A percentile compares a stretch with the other conserved stretches of the same genome.
phyloP scores from a whole-genome alignment of 35 echinoderm and acorn worm species.

The Diadema setosum region DNA sequence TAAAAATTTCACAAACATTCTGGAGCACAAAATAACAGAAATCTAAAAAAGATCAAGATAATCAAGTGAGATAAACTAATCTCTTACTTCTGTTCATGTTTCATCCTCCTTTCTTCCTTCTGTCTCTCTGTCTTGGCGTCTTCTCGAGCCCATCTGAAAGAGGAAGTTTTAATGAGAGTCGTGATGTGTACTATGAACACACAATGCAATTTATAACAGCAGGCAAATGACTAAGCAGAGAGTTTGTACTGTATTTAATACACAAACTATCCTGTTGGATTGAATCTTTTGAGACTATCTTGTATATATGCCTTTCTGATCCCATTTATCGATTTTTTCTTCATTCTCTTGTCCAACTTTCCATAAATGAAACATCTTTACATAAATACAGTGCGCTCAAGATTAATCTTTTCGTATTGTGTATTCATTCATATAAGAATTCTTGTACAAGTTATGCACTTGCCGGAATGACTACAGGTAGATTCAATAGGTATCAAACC shows the following conservation, averaged over 20 bases:
- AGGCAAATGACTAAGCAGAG: too few species aligned
- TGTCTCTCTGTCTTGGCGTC: slow-evolving; percentile 35
- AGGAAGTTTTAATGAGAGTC: not conserved
- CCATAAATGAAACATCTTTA: too few species aligned
- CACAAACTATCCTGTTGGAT: too few species aligned
- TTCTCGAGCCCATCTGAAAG: slow-evolving; percentile 43
- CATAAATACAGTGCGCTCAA: too few species aligned
- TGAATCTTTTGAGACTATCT: too few species aligned
- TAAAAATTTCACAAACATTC: not conserved
- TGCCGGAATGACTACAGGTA: not conserved
- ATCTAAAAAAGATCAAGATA: not conserved
- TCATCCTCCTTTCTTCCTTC: slow-evolving; percentile 52
- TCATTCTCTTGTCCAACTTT: too few species aligned
- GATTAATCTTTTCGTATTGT: not conserved
- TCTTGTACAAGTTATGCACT: not conserved
- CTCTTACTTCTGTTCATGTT: slow-evolving; percentile 49
- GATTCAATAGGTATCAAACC: not conserved
- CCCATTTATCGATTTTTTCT: too few species aligned
- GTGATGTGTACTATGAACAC: not conserved
- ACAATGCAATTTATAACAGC: not conserved
- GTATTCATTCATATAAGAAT: not conserved
- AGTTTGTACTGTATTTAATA: too few species aligned
- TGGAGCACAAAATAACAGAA: not conserved
- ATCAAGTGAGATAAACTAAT: not conserved
- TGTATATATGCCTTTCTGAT: too few species aligned